phyloP scores from a whole-genome alignment of 2,113 vertebrate genomes.

The Delphinus delphis region DNA sequence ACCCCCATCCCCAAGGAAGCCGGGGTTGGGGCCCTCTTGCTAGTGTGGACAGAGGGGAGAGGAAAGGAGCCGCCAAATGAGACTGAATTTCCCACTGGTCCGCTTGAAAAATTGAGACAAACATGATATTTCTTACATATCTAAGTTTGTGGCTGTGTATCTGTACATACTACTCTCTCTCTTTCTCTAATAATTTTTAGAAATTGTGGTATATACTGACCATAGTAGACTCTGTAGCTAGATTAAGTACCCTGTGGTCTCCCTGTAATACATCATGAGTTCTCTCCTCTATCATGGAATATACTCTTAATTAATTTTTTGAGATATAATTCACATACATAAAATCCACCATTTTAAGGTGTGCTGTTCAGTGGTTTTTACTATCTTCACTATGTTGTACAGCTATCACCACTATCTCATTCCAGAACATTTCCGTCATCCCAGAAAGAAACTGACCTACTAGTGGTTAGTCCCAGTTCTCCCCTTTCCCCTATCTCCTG shows the following conservation, averaged over 20 bases:
- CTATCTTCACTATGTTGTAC: background rate
- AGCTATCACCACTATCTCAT: background rate
- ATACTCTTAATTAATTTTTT: background rate
- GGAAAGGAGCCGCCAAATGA: background rate
- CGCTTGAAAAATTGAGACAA: background rate
- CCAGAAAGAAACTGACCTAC: background rate
- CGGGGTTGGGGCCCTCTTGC: background rate
- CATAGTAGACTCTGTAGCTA: fast-evolving
- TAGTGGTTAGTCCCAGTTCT: background rate
- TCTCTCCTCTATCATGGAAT: background rate
- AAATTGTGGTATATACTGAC: background rate
- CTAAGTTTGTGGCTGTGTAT: background rate
- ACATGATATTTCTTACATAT: background rate
- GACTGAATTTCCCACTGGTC: background rate
- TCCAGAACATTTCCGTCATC: background rate
- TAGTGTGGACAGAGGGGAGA: background rate
- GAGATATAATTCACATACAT: background rate
- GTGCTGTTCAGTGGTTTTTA: background rate
- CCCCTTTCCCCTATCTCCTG: no score
- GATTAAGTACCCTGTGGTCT: background rate
- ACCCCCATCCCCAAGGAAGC: background rate
- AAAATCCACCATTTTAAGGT: background rate
- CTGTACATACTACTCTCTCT: background rate
- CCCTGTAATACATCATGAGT: background rate
- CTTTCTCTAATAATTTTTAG: background rate